These are phyloP conservation scores for Heliconius aoede DNA, from an alignment of 2,888 invertebrate genomes.

Conservation along the genomic window DNA sequence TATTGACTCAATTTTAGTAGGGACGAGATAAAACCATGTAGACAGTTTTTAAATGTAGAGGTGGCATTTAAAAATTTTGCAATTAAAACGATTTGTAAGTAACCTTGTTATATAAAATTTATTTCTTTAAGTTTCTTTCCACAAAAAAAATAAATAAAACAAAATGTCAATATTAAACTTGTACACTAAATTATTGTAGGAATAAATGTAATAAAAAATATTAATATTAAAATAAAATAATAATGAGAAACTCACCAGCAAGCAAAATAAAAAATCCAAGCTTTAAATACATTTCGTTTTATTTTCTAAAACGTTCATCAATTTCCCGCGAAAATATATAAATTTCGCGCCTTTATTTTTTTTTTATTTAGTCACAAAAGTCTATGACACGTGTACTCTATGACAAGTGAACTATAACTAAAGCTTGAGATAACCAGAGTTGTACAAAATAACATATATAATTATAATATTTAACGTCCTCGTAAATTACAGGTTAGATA, in stretches of 20 bases:
- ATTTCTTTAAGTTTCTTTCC: neutral
- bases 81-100: too few species aligned
- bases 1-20: too few species aligned
- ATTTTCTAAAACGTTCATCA: neutral
- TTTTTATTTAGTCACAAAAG: neutral
- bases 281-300: neutral
- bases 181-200: neutral
- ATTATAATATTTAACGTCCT: neutral
- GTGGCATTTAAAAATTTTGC: too few species aligned
- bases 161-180: neutral
- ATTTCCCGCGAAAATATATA: neutral
- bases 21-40: too few species aligned
- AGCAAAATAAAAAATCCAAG: neutral
- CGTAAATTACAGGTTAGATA: neutral
- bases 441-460: neutral
- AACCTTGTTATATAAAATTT: too few species aligned
- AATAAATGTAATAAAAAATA: neutral
- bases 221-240: neutral
- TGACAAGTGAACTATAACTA: constrained; percentile 7
- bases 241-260: neutral
- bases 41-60: too few species aligned
- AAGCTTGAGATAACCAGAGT: neutral
- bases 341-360: neutral
- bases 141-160: neutral
- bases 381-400: constrained; percentile 6